These are phyloP conservation scores for Austrofundulus limnaeus DNA, from an alignment of 2,113 vertebrate species.

Conservation along the genomic window DNA sequence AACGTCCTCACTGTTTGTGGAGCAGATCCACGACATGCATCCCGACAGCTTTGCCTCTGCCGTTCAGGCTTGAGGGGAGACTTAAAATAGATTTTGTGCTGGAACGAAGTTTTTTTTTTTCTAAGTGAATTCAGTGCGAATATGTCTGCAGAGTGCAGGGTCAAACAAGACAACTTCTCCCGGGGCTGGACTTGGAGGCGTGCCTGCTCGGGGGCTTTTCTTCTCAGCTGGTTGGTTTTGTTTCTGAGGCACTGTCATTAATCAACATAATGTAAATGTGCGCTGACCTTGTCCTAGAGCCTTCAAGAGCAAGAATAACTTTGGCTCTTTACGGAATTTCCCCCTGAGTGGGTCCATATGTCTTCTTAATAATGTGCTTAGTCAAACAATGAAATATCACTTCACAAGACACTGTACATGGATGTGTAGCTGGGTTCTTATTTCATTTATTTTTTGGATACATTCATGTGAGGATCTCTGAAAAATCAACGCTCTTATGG, in stretches of 20 bases:
- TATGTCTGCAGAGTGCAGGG: slow-evolving; percentile 2
- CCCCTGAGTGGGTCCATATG: slow-evolving; percentile 19
- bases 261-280: slow-evolving; percentile 25
- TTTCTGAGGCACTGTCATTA: slow-evolving; percentile 14
- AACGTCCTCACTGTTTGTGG: background rate
- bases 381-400: slow-evolving; percentile 9
- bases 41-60: background rate
- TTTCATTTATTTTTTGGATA: background rate
- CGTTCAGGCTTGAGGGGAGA: background rate
- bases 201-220: slow-evolving; percentile 7
- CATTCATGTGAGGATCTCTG: no score
- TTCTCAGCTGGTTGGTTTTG: slow-evolving; percentile 15
- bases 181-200: background rate
- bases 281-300: slow-evolving; percentile 34
- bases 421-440: background rate
- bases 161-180: slow-evolving; percentile 20
- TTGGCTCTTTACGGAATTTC: slow-evolving; percentile 15
- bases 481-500: background rate
- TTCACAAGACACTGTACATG: background rate
- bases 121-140: background rate
- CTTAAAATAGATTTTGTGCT: slow-evolving; percentile 10
- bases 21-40: slow-evolving; percentile 15
- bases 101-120: slow-evolving; percentile 14
- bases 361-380: slow-evolving; percentile 34
- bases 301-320: slow-evolving; percentile 41